Evolutionary conservation across 2,888 invertebrate genomes (phyloP).

Genomic region (Oscheius myriophilus): DNA sequence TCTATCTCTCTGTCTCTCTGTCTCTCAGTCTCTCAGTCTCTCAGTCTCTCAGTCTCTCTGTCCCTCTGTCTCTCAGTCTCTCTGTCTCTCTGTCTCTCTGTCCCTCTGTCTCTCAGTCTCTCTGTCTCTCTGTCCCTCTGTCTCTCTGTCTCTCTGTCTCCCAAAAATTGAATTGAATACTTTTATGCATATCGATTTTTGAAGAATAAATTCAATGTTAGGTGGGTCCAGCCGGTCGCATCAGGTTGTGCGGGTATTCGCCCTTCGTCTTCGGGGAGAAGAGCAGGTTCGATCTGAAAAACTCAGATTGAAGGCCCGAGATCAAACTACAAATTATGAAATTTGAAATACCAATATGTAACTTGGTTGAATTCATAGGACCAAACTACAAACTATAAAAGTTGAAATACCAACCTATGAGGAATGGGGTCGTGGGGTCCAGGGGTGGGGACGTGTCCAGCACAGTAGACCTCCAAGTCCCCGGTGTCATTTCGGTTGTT

Average conservation of each 20-base stretch:
- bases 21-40: too few relatives aligned
- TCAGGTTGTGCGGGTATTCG: slow-evolving; percentile 70
- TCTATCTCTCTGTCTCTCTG: too few relatives aligned
- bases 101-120: too few relatives aligned
- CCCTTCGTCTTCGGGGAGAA: slow-evolving; percentile 71
- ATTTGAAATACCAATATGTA: not conserved
- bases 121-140: too few relatives aligned
- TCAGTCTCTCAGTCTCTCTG: too few relatives aligned
- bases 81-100: too few relatives aligned
- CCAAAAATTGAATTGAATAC: not conserved
- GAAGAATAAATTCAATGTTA: slow-evolving; percentile 30
- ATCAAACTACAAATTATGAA: not conserved
- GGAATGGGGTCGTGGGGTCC: slow-evolving; percentile 71
- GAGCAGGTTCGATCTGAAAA: slow-evolving; percentile 65
- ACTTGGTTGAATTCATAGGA: not conserved
- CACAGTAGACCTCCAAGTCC: slow-evolving; percentile 71
- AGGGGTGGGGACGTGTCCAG: slow-evolving; percentile 71
- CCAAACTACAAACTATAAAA: not conserved
- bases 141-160: too few relatives aligned
- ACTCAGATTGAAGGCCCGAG: not conserved
- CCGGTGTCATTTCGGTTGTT: slow-evolving; percentile 71
- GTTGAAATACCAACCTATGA: slow-evolving; percentile 51
- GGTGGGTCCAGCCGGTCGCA: slow-evolving; percentile 65
- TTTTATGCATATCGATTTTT: slow-evolving; percentile 11
- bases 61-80: too few relatives aligned